Evolutionary conservation across 1,140 invertebrate species (phyloP), one percentile per base, ranked within the genome.

Genomic region (Zelostemma sp.): DNA sequence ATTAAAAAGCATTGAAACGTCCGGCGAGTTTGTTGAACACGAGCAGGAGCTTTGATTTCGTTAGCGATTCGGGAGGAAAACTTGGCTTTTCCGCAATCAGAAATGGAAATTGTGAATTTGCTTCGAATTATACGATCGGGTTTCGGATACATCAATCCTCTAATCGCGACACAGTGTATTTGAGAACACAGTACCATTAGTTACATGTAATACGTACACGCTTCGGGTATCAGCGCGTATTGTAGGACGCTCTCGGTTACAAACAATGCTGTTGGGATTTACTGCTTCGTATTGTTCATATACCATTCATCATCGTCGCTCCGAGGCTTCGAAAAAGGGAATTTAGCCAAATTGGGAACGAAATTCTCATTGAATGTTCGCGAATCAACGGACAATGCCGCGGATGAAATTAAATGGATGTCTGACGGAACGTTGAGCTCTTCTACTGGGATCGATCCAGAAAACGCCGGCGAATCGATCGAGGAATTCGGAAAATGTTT

Each of bases 241-340:
- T 12, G 49, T 47, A 17, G 46, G 19, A 38, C 41, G n/a, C 41
- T 41, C 46, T 33, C 16, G 15, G 56, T 35, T 48, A 18, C 46
- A 46, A 49, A 58, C 56, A 58, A 58, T 58, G 46, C 45, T 40
- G 31, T 12, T 31, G 33, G 56, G 46, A 58, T 48, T 58, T 47
- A 48, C 46, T 38, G 35, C 46, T 25, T 43, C 17, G 41, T 43
- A 56, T 56, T 56, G 54, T 56, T 47, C 41, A 12, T 28, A 18
- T 15, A 25, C 17, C 45, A 21, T 55, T 40, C 54, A 35, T 56
- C 54, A 56, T 25, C 45, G 54, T 47, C 47, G 2, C 15, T 33
- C 28, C 2, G 35, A 38, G 9, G 9, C 35, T n/a, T 4, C 11
- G 14, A n/a, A 31, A 6, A 31, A 31, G 28, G 5, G 11, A 31